Percentiles rank a stretch among this genome's conserved stretches.
Conservation (phyloP, 2,888 invertebrate species). For the Alitta virens region DNA sequence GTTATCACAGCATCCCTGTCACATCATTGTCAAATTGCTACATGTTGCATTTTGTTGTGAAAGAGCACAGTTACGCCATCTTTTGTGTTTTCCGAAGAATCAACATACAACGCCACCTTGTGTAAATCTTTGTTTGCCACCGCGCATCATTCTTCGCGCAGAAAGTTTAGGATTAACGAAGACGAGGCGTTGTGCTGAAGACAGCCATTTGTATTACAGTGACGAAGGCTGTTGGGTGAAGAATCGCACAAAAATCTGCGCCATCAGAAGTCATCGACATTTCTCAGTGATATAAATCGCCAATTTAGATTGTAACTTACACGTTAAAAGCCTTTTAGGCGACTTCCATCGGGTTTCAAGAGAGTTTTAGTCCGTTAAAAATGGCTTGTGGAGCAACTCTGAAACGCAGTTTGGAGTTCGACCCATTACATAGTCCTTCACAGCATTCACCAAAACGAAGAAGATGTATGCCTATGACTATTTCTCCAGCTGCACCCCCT, state of each 20-base stretch:
- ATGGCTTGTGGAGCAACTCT: slow-evolving; percentile 93
- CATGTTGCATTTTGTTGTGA: no score
- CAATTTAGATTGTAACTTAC: background rate
- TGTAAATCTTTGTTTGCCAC: background rate
- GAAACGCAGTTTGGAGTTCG: slow-evolving; percentile 93
- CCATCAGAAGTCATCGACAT: slow-evolving; percentile 1
- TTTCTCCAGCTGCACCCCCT: slow-evolving; percentile 63
- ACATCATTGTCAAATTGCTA: no score
- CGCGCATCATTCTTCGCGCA: slow-evolving; percentile 8
- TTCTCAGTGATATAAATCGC: background rate
- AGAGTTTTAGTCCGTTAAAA: background rate
- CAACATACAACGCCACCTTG: no score
- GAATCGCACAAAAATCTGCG: background rate
- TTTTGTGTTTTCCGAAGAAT: no score
- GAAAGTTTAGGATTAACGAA: slow-evolving; percentile 5
- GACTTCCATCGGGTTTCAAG: background rate
- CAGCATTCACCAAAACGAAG: slow-evolving; percentile 81
- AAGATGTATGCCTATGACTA: slow-evolving; percentile 85
- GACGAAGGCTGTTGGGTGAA: no score
- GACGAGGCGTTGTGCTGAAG: slow-evolving; percentile 3
- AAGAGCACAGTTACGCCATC: no score
- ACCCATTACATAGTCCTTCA: slow-evolving; percentile 73
- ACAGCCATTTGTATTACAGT: no score
- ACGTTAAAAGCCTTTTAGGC: background rate
- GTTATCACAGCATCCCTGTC: no score